Percentiles rank a stretch among this genome's conserved stretches.
Evolutionary conservation across 2,797 vertebrate genomes (phyloP).

Genomic region (Anguilla anguilla): DNA sequence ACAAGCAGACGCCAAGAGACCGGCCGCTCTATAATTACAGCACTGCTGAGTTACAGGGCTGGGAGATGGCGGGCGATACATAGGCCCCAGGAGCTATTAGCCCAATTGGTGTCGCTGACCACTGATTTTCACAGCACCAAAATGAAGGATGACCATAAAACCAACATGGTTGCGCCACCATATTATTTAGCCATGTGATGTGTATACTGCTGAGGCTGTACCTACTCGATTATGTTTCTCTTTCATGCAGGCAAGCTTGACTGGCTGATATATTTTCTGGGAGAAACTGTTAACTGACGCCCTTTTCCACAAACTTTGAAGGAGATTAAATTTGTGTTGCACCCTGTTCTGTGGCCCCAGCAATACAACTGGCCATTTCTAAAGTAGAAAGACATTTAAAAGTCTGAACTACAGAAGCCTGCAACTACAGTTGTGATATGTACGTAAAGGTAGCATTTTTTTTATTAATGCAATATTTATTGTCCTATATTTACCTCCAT

Average conservation of each 20-base stretch:
- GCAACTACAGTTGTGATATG: not conserved
- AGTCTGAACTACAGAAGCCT: not conserved
- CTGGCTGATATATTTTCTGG: conserved; percentile 1
- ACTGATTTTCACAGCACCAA: conserved; percentile 1
- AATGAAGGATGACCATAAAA: not conserved
- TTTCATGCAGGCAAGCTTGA: not conserved
- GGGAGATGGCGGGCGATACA: not conserved
- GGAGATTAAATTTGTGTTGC: conserved; percentile 11
- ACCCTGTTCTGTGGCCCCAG: conserved; percentile 6
- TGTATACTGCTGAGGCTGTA: not conserved
- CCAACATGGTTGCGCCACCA: not conserved
- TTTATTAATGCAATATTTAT: not conserved
- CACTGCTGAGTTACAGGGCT: conserved; percentile 24
- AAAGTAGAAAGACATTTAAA: not conserved
- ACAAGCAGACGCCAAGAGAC: conserved; percentile 22
- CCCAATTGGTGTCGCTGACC: not conserved
- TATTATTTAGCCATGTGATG: not conserved
- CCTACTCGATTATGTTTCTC: not conserved
- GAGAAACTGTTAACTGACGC: conserved; percentile 6
- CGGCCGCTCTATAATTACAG: conserved; percentile 26
- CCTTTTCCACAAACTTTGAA: not conserved
- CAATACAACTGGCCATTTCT: not conserved
- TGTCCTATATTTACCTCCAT: not conserved
- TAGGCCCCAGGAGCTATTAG: not conserved
- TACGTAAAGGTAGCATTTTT: not conserved